A percentile compares a stretch with the other conserved stretches of the same genome.
phyloP scores from a whole-genome alignment of 2,888 invertebrate species.

The Coleophora deauratella region DNA sequence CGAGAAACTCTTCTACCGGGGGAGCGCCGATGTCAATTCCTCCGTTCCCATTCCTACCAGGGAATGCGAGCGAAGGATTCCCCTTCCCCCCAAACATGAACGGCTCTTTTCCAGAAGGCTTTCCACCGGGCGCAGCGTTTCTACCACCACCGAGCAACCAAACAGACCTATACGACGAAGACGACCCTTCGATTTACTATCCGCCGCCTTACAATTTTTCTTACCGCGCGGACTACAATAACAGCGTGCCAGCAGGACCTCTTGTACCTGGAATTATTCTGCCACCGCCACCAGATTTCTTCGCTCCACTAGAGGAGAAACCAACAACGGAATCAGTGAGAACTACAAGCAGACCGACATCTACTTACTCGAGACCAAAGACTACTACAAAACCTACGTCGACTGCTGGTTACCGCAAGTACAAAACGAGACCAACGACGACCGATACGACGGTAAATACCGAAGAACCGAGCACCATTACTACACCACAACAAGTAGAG shows the following conservation, averaged over 20 bases:
- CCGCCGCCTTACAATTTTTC: constrained; percentile 93
- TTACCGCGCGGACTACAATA: constrained; percentile 84
- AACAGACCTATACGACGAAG: constrained; percentile 87
- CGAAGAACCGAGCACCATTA: constrained; percentile 53
- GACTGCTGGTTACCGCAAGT: constrained; percentile 47
- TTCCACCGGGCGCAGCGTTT: constrained; percentile 72
- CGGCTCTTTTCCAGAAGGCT: constrained; percentile 73
- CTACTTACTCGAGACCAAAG: constrained; percentile 43
- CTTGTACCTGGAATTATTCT: constrained; percentile 91
- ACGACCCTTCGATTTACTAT: constrained; percentile 93
- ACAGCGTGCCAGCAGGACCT: constrained; percentile 87
- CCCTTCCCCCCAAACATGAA: constrained; percentile 73
- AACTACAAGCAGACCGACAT: constrained; percentile 41
- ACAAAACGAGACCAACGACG: constrained; percentile 53
- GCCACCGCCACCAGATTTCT: constrained; percentile 92
- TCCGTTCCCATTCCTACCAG: constrained; percentile 76
- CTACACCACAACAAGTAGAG: constrained; percentile 53
- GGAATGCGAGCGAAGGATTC: constrained; percentile 73
- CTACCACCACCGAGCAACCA: constrained; percentile 82
- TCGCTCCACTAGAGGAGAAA: constrained; percentile 78
- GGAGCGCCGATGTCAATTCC: constrained; percentile 77
- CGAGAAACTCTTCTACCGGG: constrained; percentile 79
- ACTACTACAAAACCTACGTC: constrained; percentile 45
- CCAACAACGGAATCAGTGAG: constrained; percentile 42
- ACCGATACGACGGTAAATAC: constrained; percentile 47